Conservation (phyloP, 2,113 vertebrate species). For the Oncorhynchus clarkii region DNA sequence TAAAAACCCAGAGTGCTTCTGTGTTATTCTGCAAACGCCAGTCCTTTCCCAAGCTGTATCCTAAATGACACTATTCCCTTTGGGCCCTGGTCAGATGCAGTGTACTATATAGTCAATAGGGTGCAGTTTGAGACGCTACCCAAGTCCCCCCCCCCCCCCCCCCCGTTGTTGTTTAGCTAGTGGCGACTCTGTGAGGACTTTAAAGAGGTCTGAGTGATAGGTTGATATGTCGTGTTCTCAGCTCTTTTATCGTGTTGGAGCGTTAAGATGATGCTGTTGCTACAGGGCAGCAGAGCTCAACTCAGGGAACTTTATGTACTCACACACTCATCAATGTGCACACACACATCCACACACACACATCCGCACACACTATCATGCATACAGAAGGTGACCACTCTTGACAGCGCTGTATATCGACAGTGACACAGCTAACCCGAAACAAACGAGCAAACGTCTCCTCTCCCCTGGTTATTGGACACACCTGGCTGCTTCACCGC, state of each 20-base stretch:
- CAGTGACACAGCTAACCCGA: neutral
- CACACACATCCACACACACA: constrained; percentile 18
- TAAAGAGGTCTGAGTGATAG: too few relatives aligned
- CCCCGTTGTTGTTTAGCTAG: too few relatives aligned
- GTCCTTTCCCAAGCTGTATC: neutral
- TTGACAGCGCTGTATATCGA: neutral
- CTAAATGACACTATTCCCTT: too few relatives aligned
- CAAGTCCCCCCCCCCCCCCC: too few relatives aligned
- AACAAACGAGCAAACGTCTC: neutral
- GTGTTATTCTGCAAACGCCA: constrained; percentile 2
- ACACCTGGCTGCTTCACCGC: neutral
- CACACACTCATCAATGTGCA: constrained; percentile 1
- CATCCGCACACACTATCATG: neutral
- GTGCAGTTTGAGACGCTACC: too few relatives aligned
- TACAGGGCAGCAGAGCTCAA: too few relatives aligned
- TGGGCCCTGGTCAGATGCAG: too few relatives aligned
- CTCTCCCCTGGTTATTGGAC: constrained; percentile 35
- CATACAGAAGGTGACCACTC: neutral
- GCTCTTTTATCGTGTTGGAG: neutral
- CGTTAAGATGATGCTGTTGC: neutral
- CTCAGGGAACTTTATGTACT: neutral
- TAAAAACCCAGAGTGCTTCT: constrained; percentile 12
- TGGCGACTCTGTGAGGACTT: too few relatives aligned
- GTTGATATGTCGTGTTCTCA: neutral
- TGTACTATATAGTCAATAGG: too few relatives aligned